A percentile compares a stretch with the other conserved stretches of the same genome.
phyloP scores from a whole-genome alignment of 2,113 vertebrate genomes.

The Brevimyrus niger region DNA sequence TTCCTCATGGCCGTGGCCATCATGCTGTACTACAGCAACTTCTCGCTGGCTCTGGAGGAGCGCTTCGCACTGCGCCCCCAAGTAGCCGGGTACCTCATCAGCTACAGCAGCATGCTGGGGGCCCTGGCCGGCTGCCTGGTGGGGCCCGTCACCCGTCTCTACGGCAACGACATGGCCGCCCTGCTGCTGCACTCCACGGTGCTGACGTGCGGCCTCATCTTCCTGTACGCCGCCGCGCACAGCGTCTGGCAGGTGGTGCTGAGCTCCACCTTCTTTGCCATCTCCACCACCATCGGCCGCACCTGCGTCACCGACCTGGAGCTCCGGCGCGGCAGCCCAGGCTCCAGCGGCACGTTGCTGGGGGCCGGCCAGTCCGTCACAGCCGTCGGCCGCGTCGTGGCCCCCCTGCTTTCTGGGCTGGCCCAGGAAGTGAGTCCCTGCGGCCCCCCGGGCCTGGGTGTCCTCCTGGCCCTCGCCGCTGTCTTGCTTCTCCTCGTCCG shows the following conservation, averaged over 20 bases:
- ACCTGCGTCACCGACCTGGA: conserved; percentile 85
- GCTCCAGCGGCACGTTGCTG: conserved; percentile 77
- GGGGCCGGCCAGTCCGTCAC: conserved; percentile 90
- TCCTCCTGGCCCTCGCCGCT: conserved; percentile 66
- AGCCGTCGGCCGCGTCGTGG: conserved; percentile 75
- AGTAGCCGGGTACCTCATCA: conserved; percentile 77
- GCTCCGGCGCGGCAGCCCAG: conserved; percentile 64
- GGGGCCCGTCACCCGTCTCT: conserved; percentile 73
- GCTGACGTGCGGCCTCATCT: conserved; percentile 68
- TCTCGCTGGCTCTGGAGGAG: conserved; percentile 85
- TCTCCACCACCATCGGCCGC: conserved; percentile 81
- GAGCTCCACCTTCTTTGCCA: conserved; percentile 76
- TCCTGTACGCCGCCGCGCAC: conserved; percentile 62
- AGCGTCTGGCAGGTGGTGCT: conserved; percentile 68
- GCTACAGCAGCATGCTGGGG: conserved; percentile 82
- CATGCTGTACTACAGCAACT: conserved; percentile 90
- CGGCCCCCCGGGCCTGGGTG: conserved; percentile 77
- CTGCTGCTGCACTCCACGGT: conserved; percentile 76
- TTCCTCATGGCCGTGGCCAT: conserved; percentile 81
- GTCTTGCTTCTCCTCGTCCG: conserved; percentile 64
- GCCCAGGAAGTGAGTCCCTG: conserved; percentile 86
- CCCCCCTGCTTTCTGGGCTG: conserved; percentile 80
- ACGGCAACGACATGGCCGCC: conserved; percentile 62
- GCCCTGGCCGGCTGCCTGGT: conserved; percentile 75
- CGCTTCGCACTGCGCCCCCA: conserved; percentile 79